Evolutionary conservation across 2,888 invertebrate genomes (phyloP), one percentile per base, ranked within the genome.

Genomic region (Volucella bombylans): DNA sequence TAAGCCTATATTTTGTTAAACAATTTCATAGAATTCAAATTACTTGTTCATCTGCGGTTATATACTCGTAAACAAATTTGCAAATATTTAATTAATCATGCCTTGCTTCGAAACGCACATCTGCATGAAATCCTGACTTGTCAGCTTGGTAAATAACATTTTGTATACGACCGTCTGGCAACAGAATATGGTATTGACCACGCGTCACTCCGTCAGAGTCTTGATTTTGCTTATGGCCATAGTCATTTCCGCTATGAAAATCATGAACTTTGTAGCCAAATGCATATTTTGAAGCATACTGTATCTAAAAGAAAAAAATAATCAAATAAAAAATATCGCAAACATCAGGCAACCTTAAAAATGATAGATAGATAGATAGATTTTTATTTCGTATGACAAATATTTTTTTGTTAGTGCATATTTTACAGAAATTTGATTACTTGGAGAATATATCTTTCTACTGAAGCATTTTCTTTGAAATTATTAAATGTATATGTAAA

Each of bases 141-240:
- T 96, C 96, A 0, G 96, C 96, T 87, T 94, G 94, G 91, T 97
- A 97, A 83, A 94, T 93, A 62, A 96, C 96, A 87, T 94, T 94
- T 92, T 96, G 96, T 89, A 95, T 92, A 86, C 96, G 93, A 41
- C 96, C 96, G 91, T 96, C 96, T 1, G 96, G 96, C 52, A 96
- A 92, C 10, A 95, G 92, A 3, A 96, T 96, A 88, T 96, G 95
- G 92, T 96, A 96, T 83, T 94, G 94, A 12, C 96, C 96, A 87
- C 94, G 94, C 57, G 93, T 93, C 86, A 94, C 94, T 11, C 95
- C 95, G 82, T 94, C 93, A 87, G 94, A 94, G 87, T 94, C 93
- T 87, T 93, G 93, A 54, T 93, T 93, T 91, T 96, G 96, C 81
- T 94, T 94, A 90, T 96, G 96, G 9, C 96, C 96, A 90, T 95